A percentile compares a stretch with the other conserved stretches of the same genome.
These are phyloP conservation scores for Hiodon tergisus DNA, from an alignment of 2,113 vertebrate species.

Conservation along the genomic window DNA sequence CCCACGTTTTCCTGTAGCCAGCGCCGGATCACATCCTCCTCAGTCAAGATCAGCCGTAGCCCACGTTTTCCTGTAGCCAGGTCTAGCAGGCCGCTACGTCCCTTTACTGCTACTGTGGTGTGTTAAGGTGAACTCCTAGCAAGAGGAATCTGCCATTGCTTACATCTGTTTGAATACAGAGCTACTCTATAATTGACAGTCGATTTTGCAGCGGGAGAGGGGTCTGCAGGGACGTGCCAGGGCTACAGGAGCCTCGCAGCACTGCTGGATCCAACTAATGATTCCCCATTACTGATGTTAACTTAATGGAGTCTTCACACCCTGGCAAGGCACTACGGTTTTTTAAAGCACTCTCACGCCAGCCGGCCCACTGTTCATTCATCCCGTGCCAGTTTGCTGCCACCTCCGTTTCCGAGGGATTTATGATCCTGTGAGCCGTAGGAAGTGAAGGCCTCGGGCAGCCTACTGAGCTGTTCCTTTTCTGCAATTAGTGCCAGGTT, in stretches of 20 bases:
- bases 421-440: neutral
- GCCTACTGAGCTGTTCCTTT: neutral
- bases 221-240: neutral
- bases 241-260: neutral
- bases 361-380: neutral
- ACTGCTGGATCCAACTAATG: neutral
- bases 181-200: neutral
- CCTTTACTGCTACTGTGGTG: too few relatives aligned
- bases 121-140: too few relatives aligned
- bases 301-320: neutral
- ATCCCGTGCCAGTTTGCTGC: neutral
- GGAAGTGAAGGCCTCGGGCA: neutral
- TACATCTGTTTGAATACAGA: neutral
- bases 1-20: too few relatives aligned
- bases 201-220: neutral
- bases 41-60: too few relatives aligned
- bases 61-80: too few relatives aligned
- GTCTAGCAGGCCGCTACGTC: too few relatives aligned
- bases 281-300: neutral
- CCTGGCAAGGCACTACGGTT: too few relatives aligned
- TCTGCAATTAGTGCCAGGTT: constrained; percentile 5
- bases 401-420: neutral
- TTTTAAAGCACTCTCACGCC: too few relatives aligned
- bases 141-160: too few relatives aligned
- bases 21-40: too few relatives aligned